Evolutionary conservation across 2,797 vertebrate species (phyloP), one percentile per base, ranked within the genome.

Genomic region (Aulostomus chinensis): DNA sequence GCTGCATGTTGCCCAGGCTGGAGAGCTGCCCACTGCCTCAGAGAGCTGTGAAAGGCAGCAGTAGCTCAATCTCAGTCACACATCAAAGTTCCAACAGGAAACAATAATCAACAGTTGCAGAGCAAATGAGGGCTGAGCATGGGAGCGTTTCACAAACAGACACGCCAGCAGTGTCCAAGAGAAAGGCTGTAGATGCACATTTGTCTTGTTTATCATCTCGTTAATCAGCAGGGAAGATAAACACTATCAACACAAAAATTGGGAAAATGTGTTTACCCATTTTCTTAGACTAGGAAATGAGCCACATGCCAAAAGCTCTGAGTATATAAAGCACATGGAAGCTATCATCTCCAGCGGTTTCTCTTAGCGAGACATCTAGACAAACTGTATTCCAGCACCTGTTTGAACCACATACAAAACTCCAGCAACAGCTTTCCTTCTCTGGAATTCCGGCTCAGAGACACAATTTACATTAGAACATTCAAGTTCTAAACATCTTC

Each of bases 1-100:
- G 63, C 75, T 51, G 24, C 7, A 3, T 3, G 22, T 20, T 20
- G 21, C 2, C 12, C 33, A 33, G 53, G 29, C 65, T 73, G 56
- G 61, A 71, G 28, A 33, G 38, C 38, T 69, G 78, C 63, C 61
- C 40, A 47, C 7, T n/a, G 58, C 32, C 32, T 62, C 36, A 72
- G 30, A 15, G 39, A 12, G 28, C 62, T 54, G 16, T 33, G 1
- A 51, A 40, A 25, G 33, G 38, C 60, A 68, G 67, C 59, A 49
- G n/a, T n/a, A n/a, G 57, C 41, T 73, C 64, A 36, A 46, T 78
- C 46, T 63, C 41, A 42, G 53, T 47, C 61, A 75, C 74, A 86
- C 81, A 83, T 89, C 68, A 86, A 88, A 88, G 76, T 14, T 33
- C 47, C 48, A 34, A 76, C 79, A 76, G 82, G 82, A 89, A 67